Conservation (phyloP, 30 jellyfish, hydroid and myxozoan species). For the Chrysaora quinquecirrha region DNA sequence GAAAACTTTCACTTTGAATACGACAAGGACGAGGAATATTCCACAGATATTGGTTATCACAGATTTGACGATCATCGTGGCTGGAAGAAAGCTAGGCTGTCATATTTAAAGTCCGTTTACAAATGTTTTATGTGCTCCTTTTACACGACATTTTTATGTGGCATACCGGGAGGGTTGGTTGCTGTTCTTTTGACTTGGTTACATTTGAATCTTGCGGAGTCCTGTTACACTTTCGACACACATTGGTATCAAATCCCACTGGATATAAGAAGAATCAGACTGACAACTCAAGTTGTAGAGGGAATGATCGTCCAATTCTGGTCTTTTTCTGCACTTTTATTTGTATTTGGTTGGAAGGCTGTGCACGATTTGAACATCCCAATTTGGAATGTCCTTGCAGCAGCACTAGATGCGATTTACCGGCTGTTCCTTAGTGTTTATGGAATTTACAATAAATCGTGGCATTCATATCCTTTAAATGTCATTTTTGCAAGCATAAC, state of each 20-base stretch:
- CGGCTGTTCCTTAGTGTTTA: conserved; percentile 40
- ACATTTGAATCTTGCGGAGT: conserved; percentile 36
- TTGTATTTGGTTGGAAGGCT: conserved; percentile 39
- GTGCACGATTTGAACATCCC: conserved; percentile 31
- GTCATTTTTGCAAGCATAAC: conserved; percentile 31
- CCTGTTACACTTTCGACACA: conserved; percentile 33
- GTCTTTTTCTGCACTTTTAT: conserved; percentile 36
- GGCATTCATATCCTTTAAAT: conserved; percentile 51
- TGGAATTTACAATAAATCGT: conserved; percentile 30
- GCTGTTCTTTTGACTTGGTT: conserved; percentile 33
- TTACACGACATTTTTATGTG: conserved; percentile 23
- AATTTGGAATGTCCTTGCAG: conserved; percentile 49
- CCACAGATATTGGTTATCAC: background rate
- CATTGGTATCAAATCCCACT: conserved; percentile 43
- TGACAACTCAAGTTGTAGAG: conserved; percentile 59
- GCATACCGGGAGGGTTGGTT: conserved; percentile 33
- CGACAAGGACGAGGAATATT: background rate
- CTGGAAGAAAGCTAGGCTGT: conserved; percentile 49
- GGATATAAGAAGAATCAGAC: conserved; percentile 9
- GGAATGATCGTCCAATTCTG: conserved; percentile 57
- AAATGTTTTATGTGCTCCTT: conserved; percentile 26
- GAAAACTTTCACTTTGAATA: conserved; percentile 3
- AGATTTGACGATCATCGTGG: conserved; percentile 2
- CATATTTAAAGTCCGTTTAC: background rate
- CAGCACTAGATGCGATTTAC: conserved; percentile 39